Conservation (phyloP, 2,888 invertebrate species). For the Rotaria socialis region DNA sequence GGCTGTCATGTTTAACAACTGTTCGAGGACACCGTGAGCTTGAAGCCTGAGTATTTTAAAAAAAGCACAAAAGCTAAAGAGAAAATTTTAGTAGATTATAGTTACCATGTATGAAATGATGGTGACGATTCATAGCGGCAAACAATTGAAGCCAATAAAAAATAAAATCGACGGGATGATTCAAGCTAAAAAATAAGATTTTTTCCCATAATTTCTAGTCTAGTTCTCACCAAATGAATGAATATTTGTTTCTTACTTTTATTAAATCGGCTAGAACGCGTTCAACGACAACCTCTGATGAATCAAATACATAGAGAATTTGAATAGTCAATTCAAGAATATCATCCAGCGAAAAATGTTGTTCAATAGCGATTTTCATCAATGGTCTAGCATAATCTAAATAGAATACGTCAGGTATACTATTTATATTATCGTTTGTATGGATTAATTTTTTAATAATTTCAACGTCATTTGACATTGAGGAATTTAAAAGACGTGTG, state of each 20-base stretch:
- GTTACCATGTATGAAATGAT: conserved; percentile 32
- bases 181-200: neutral
- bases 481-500: neutral
- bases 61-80: no score
- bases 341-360: neutral
- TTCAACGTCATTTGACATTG: neutral
- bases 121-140: conserved; percentile 34
- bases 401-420: neutral
- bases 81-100: neutral
- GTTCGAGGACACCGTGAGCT: conserved; percentile 29
- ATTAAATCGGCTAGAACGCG: conserved; percentile 25
- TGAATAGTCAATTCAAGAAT: conserved; percentile 23
- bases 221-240: no score
- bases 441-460: neutral
- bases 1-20: conserved; percentile 28
- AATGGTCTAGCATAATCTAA: conserved; percentile 31
- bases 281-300: neutral
- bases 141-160: conserved; percentile 1
- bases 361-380: neutral
- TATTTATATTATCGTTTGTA: neutral
- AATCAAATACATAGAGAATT: conserved; percentile 7
- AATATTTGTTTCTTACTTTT: neutral
- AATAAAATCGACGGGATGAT: conserved; percentile 34
- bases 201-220: no score
- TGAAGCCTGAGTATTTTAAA: neutral